phyloP scores from a whole-genome alignment of 2,888 invertebrate species.

The Synergus itoensis region DNA sequence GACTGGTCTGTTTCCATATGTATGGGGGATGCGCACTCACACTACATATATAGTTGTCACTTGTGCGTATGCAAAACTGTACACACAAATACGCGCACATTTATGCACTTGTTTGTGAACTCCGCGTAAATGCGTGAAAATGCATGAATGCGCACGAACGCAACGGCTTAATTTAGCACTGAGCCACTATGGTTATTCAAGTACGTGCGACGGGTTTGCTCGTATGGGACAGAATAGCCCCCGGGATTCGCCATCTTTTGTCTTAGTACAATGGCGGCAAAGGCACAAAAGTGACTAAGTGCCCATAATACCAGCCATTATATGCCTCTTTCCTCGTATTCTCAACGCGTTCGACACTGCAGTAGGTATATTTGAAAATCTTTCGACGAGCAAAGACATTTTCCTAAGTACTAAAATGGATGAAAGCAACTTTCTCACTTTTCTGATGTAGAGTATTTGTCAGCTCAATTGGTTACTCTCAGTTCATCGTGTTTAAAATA shows the following conservation, averaged over 20 bases:
- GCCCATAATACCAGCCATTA: constrained; percentile 73
- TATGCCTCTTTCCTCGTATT: constrained; percentile 59
- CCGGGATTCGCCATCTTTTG: constrained; percentile 73
- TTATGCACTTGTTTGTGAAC: constrained; percentile 44
- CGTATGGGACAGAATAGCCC: constrained; percentile 70
- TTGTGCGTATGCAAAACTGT: background rate
- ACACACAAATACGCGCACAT: constrained; percentile 3
- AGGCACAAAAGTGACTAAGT: constrained; percentile 75
- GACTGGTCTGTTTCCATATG: constrained; percentile 19
- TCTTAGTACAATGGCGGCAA: constrained; percentile 71
- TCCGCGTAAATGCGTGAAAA: constrained; percentile 31
- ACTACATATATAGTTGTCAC: background rate
- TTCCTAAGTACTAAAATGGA: constrained; percentile 22
- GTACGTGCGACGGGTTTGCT: constrained; percentile 55
- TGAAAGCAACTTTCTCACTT: constrained; percentile 5
- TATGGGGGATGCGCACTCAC: constrained; percentile 35
- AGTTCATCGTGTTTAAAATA: background rate
- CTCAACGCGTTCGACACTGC: constrained; percentile 40
- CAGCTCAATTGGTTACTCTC: background rate
- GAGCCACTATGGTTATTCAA: constrained; percentile 63
- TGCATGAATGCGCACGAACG: constrained; percentile 49
- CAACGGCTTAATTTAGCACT: constrained; percentile 67
- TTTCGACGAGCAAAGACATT: constrained; percentile 25
- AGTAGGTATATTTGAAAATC: constrained; percentile 19
- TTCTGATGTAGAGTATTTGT: background rate